A percentile compares a stretch with the other conserved stretches of the same genome.
phyloP scores from a whole-genome alignment of 2,113 vertebrate genomes.

The Phainopepla nitens region DNA sequence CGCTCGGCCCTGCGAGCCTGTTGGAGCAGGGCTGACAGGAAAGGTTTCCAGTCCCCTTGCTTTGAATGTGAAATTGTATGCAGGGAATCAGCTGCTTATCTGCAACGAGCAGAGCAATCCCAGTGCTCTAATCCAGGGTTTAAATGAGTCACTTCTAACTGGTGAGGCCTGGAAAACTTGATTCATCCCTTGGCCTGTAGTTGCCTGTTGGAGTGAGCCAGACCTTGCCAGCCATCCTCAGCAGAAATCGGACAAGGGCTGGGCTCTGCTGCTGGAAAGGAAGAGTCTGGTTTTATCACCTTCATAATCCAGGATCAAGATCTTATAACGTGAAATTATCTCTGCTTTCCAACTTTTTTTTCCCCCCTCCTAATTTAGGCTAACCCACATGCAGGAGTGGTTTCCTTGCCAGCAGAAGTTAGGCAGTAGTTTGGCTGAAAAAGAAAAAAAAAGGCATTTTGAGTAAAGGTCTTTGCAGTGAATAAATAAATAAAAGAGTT shows the following conservation, averaged over 20 bases:
- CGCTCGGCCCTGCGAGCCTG: neutral
- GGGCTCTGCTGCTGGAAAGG: neutral
- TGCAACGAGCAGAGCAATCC: slow-evolving; percentile 24
- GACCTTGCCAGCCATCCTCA: neutral
- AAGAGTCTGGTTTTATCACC: neutral
- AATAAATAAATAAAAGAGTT: neutral
- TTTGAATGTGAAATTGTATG: slow-evolving; percentile 52
- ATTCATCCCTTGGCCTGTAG: slow-evolving; percentile 23
- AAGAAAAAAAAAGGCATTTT: neutral
- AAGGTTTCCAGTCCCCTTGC: slow-evolving; percentile 46
- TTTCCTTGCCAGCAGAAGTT: neutral
- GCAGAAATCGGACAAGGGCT: slow-evolving; percentile 13
- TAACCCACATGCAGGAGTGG: neutral
- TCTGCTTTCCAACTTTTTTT: neutral
- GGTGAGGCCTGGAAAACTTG: slow-evolving; percentile 59
- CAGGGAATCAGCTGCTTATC: slow-evolving; percentile 63
- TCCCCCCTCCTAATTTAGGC: neutral
- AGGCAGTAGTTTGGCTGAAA: neutral
- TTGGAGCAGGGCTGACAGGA: slow-evolving; percentile 24
- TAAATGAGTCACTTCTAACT: slow-evolving; percentile 50
- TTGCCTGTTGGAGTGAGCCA: slow-evolving; percentile 3
- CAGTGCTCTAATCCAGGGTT: slow-evolving; percentile 38
- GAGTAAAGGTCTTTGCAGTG: neutral
- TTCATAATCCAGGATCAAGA: neutral
- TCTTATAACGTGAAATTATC: neutral